A percentile compares a stretch with the other conserved stretches of the same genome.
Evolutionary conservation across 2,113 vertebrate genomes (phyloP).

Genomic region (Anthoscopus minutus): DNA sequence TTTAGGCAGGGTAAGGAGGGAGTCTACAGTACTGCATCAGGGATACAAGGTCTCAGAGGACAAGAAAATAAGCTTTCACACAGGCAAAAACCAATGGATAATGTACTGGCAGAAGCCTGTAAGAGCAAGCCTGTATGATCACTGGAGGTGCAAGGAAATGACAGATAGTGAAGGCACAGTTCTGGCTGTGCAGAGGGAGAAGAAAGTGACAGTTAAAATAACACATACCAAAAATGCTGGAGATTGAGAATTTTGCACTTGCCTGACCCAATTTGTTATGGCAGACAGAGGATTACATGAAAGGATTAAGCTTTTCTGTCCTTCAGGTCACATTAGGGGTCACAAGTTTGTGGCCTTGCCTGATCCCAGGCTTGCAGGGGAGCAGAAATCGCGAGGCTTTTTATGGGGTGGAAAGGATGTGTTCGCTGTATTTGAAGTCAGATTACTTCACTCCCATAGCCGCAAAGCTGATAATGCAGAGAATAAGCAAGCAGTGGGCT

Average conservation of each 20-base stretch:
- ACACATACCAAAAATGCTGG: background rate
- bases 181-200: background rate
- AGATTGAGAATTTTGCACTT: constrained; percentile 52
- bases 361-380: constrained; percentile 21
- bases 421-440: constrained; percentile 12
- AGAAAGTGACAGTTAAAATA: constrained; percentile 49
- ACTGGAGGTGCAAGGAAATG: background rate
- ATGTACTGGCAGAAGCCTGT: background rate
- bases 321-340: constrained; percentile 32
- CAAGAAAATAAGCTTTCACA: background rate
- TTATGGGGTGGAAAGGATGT: constrained; percentile 32
- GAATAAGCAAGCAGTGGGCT: constrained; percentile 11
- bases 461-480: background rate
- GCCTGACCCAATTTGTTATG: constrained; percentile 48
- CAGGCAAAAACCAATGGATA: background rate
- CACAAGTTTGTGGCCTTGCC: constrained; percentile 41
- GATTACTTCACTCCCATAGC: constrained; percentile 36
- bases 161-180: constrained; percentile 14
- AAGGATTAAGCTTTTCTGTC: constrained; percentile 54
- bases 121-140: background rate
- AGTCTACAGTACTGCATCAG: background rate
- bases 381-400: background rate
- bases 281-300: constrained; percentile 54
- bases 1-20: background rate
- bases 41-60: background rate